Evolutionary conservation across 2,797 vertebrate species (phyloP).

Genomic region (Poeciliopsis turneri): DNA sequence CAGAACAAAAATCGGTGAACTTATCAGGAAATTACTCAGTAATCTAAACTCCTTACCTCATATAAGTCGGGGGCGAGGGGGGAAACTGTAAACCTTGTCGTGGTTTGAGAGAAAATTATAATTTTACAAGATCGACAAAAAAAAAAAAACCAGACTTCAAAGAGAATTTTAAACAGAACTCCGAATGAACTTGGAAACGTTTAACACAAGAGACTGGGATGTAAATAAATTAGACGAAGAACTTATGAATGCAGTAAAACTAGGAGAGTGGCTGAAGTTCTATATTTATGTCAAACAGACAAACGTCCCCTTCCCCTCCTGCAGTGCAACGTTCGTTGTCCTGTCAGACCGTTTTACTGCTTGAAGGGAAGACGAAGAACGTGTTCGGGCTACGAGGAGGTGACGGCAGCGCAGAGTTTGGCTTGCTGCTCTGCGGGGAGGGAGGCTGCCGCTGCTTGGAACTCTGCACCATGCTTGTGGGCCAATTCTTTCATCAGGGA

Average conservation of each 20-base stretch:
- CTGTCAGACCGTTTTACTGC: conserved; percentile 18
- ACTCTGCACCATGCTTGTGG: conserved; percentile 77
- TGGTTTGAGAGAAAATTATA: background rate
- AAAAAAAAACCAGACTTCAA: conserved; percentile 23
- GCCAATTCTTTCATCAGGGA: conserved; percentile 80
- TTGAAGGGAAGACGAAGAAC: conserved; percentile 18
- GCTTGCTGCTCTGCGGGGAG: conserved; percentile 82
- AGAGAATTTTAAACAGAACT: conserved; percentile 23
- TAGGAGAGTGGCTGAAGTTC: conserved; percentile 42
- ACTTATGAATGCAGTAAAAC: conserved; percentile 26
- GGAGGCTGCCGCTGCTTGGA: conserved; percentile 80
- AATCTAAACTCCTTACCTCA: background rate
- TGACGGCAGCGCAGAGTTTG: conserved; percentile 65
- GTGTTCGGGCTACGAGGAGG: conserved; percentile 58
- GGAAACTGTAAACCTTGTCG: background rate
- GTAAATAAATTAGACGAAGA: conserved; percentile 63
- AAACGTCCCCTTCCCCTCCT: conserved; percentile 36
- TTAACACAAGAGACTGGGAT: conserved; percentile 29
- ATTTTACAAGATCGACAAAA: conserved; percentile 10
- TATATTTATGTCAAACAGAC: conserved; percentile 12
- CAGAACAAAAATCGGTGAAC: background rate
- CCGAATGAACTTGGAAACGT: conserved; percentile 36
- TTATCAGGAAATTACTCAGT: background rate
- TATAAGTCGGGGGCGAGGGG: too few species aligned
- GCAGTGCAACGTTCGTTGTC: conserved; percentile 44